Conservation (phyloP, 2,888 invertebrate genomes). For the Agrochola lychnidis region DNA sequence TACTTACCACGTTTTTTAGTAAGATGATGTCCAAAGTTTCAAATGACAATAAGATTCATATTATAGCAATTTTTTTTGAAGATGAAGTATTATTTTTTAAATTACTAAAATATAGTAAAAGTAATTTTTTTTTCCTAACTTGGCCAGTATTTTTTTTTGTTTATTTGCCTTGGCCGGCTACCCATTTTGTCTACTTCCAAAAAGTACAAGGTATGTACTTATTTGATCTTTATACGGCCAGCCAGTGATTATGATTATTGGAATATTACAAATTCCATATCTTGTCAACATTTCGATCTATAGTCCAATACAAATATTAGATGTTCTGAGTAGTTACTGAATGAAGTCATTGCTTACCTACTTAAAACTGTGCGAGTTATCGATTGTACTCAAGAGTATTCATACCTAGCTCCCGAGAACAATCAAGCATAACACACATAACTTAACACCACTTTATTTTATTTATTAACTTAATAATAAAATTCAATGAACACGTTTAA, state of each 20-base stretch:
- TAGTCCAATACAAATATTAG: conserved; percentile 10
- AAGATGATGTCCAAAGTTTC: neutral
- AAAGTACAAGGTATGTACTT: neutral
- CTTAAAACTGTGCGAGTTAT: conserved; percentile 18
- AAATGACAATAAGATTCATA: neutral
- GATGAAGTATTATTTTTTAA: too few species aligned
- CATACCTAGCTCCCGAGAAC: neutral
- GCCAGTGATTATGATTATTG: neutral
- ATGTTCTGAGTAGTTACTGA: conserved; percentile 11
- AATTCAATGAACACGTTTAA: too few species aligned
- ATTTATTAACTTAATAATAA: too few species aligned
- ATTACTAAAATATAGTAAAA: too few species aligned
- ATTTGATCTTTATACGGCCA: neutral
- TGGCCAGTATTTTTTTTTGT: neutral
- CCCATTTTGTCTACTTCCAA: neutral
- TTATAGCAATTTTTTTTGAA: too few species aligned
- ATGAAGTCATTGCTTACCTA: conserved; percentile 13
- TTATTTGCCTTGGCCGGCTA: neutral
- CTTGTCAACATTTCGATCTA: conserved; percentile 6
- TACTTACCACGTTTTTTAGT: neutral
- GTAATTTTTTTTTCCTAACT: too few species aligned
- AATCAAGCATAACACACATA: neutral
- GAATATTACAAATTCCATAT: neutral
- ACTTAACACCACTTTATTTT: neutral
- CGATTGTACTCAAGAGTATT: neutral